Evolutionary conservation across 2,797 vertebrate species (phyloP).

Genomic region (Channallabes apus): DNA sequence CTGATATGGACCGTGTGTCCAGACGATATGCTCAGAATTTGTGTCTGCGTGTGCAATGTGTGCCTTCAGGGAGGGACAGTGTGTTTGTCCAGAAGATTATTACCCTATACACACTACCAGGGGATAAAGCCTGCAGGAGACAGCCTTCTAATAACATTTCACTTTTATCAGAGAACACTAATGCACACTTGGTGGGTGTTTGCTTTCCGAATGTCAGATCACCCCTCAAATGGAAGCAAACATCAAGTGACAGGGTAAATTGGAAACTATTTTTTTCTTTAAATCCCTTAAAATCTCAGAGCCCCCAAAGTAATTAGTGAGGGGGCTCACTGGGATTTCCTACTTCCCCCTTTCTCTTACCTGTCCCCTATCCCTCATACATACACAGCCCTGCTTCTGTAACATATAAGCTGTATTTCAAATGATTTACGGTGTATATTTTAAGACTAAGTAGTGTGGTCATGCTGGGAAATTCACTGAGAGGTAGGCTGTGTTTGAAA

Average conservation of each 20-base stretch:
- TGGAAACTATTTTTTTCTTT: conserved; percentile 73
- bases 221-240: conserved; percentile 73
- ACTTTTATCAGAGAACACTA: conserved; percentile 76
- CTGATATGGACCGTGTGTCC: conserved; percentile 5
- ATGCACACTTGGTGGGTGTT: conserved; percentile 71
- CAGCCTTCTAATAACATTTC: conserved; percentile 76
- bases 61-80: conserved; percentile 53
- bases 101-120: conserved; percentile 58
- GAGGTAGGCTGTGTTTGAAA: background rate
- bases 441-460: conserved; percentile 2
- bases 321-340: conserved; percentile 67
- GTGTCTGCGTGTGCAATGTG: conserved; percentile 13
- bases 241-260: conserved; percentile 80
- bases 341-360: conserved; percentile 69
- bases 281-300: conserved; percentile 82
- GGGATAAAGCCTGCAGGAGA: conserved; percentile 60
- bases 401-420: background rate
- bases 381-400: background rate
- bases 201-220: conserved; percentile 68
- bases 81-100: conserved; percentile 79
- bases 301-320: conserved; percentile 85
- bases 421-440: background rate
- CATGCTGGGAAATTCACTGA: background rate
- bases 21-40: conserved; percentile 18
- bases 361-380: conserved; percentile 58